Evolutionary conservation across 2,113 vertebrate species (phyloP).

Genomic region (Puffinus mauretanicus): DNA sequence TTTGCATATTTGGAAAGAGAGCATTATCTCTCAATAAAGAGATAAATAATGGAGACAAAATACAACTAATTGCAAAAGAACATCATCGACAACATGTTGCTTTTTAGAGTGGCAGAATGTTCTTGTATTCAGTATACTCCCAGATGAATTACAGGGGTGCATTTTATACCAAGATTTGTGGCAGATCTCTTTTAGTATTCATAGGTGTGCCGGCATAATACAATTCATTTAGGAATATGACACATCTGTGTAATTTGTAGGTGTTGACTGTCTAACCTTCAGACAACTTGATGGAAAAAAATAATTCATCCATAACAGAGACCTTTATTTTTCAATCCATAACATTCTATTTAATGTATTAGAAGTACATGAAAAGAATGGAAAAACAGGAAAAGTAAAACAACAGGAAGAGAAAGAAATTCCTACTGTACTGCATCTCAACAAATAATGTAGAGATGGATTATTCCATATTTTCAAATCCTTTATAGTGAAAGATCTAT

Average conservation of each 20-base stretch:
- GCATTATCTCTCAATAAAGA: neutral
- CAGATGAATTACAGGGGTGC: conserved; percentile 19
- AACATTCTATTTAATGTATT: conserved; percentile 64
- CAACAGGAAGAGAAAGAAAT: conserved; percentile 7
- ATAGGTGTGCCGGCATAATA: conserved; percentile 60
- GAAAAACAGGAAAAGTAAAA: conserved; percentile 42
- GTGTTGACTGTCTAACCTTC: conserved; percentile 68
- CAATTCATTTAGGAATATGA: conserved; percentile 70
- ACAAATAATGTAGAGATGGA: conserved; percentile 9
- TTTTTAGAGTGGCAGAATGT: neutral
- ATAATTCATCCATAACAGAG: conserved; percentile 61
- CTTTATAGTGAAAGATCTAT: neutral
- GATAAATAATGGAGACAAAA: neutral
- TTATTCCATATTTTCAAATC: conserved; percentile 15
- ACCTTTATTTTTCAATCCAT: conserved; percentile 69
- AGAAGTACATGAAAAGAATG: conserved; percentile 57
- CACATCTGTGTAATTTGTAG: conserved; percentile 69
- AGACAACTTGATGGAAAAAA: conserved; percentile 67
- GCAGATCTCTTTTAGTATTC: conserved; percentile 63
- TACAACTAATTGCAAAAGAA: neutral
- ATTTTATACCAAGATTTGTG: conserved; percentile 51
- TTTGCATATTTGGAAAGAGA: neutral
- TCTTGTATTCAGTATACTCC: neutral
- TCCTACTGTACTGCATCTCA: neutral
- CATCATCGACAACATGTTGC: neutral